Base-by-base conservation (phyloP, 2,888 invertebrate genomes). In the Chironomus riparius region DNA sequence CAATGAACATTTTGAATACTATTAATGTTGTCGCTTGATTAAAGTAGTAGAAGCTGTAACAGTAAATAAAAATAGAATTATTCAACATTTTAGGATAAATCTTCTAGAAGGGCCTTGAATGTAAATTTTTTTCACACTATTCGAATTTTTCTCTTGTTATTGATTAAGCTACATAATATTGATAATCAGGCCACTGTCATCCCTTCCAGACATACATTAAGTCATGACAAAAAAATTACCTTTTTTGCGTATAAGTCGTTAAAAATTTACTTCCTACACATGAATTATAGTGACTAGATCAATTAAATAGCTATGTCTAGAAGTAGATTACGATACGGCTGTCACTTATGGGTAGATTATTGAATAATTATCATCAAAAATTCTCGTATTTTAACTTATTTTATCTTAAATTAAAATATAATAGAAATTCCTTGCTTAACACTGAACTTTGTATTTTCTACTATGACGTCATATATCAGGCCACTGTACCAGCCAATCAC, bases 1-100 rank as follows among this genome's bases (percentile, higher is more conserved):
- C 76, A 56, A 76, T 76, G 24, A 76, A 76, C 76, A 76, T 76
- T 47, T 22, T 47, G 69, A 56, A 56, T 56, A 56, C 56, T 56
- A 38, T 68, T 24, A 68, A 68, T 21, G 21, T 68, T 12, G n/a
- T n/a, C n/a, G 13, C 21, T 21, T 28, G 21, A 22, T 13, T 18
- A n/a, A 28, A n/a, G 24, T 21, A 28, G 28, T 68, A 68, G 68
- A 24, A 28, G 12, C 24, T n/a, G 15, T 15, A 56, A 56, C 15
- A 18, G 15, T 15, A 18, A 56, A 56, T 56, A 56, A 56, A 56
- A 15, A 18, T 56, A 56, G 56, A 56, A 18, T 56, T 56, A 15
- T 56, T 56, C 18, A 56, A 15, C 56, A 56, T 6, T 28, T 56
- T 18, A 15, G 38, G 1, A 38, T 2, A 38, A 38, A 38, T 10